Base-by-base conservation (phyloP, 2,888 invertebrate genomes). In the Caenorhabditis sp. region DNA sequence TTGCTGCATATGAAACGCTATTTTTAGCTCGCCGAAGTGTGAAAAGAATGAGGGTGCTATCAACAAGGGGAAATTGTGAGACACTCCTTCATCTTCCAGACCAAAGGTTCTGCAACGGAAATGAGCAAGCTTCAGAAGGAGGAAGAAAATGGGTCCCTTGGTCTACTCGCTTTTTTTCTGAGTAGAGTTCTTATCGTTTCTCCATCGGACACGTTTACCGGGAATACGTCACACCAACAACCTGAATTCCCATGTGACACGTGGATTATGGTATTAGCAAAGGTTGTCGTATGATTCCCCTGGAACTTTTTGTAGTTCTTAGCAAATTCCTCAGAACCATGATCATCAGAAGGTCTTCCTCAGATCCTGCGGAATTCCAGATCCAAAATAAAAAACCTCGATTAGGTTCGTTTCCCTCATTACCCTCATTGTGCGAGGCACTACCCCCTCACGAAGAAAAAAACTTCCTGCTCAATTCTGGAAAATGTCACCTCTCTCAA, bases 1-100 rank as follows among this genome's bases (percentile, higher is more conserved):
- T 51, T 51, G 66, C 68, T 68, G n/a, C n/a, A n/a, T 68, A 68
- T 68, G 68, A 54, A 68, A 35, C 49, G 31, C 66, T 75, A 75
- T 75, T 75, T 75, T 75, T 75, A 75, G 75, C 54, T 35, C 31
- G 1, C 38, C 44, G n/a, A 31, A 64, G 35, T 47, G 63, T 66
- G 38, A 24, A 64, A 74, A 24, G 16, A 31, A 56, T 22, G 35
- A 58, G 31, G 31, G 16, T 19, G 31, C 22, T 31, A 44, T 54
- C 47, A 44, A 63, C 47, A 72, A 35, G 44, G 22, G 74, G 38
- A 74, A 74, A 47, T 54, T 51, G 54, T 24, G 51, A 54, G 28
- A 54, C 31, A n/a, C 51, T 38, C 35, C 10, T 5, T 12, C n/a
- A 8, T 22, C 22, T 47, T 66, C 22, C n/a, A 49, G 66, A 19